phyloP scores from a whole-genome alignment of 2,797 vertebrate species.

The Peromyscus attwateri region DNA sequence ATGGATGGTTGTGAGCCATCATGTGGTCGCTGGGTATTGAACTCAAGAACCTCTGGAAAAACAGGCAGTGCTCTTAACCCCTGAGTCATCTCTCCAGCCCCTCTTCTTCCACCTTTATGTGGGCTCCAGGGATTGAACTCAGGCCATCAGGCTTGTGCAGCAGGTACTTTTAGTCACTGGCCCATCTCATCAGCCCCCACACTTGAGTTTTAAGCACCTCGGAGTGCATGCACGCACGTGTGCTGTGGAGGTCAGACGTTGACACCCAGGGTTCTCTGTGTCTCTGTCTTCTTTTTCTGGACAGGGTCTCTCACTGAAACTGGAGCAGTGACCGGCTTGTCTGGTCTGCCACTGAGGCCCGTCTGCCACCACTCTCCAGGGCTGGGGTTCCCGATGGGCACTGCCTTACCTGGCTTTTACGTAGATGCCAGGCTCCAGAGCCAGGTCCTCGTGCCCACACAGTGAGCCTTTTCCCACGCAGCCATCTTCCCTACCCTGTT shows the following conservation, averaged over 20 bases:
- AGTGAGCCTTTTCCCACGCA: background rate
- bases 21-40: too few relatives aligned
- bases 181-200: background rate
- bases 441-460: background rate
- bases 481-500: background rate
- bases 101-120: background rate
- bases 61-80: too few relatives aligned
- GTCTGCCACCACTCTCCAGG: background rate
- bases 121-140: background rate
- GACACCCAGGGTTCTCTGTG: background rate
- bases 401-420: background rate
- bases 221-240: background rate
- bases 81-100: too few relatives aligned
- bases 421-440: too few relatives aligned
- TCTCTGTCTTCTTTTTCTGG: too few relatives aligned
- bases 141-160: background rate
- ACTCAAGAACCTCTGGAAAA: too few relatives aligned
- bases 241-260: background rate
- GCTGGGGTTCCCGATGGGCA: too few relatives aligned
- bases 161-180: background rate
- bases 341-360: background rate
- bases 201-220: background rate
- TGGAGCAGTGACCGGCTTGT: background rate
- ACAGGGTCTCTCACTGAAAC: background rate
- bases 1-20: too few relatives aligned